phyloP scores from a whole-genome alignment of 2,797 vertebrate species.

The Ibycter americanus region DNA sequence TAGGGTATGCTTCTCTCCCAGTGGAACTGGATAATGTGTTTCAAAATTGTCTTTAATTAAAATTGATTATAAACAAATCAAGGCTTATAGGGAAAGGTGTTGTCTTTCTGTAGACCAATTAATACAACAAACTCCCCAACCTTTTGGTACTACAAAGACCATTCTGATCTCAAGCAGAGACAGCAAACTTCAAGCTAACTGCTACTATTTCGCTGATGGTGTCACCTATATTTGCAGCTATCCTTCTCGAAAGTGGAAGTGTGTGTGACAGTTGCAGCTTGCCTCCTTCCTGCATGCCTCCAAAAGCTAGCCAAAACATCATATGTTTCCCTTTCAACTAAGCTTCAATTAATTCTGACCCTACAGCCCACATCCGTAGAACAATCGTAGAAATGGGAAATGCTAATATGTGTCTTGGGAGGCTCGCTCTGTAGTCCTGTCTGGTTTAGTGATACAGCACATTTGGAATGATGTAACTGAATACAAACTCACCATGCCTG shows the following conservation, averaged over 20 bases:
- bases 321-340: constrained; percentile 8
- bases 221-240: neutral
- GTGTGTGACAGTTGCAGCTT: neutral
- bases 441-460: neutral
- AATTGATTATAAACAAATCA: neutral
- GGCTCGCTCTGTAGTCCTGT: neutral
- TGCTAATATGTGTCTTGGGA: neutral
- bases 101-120: neutral
- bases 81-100: neutral
- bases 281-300: neutral
- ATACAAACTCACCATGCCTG: neutral
- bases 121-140: neutral
- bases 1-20: neutral
- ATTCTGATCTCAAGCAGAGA: neutral
- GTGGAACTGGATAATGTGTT: constrained; percentile 28
- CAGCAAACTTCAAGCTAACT: neutral
- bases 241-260: neutral
- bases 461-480: neutral
- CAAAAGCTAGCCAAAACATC: neutral
- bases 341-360: neutral
- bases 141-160: neutral
- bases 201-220: neutral
- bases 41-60: constrained; percentile 41
- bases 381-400: neutral
- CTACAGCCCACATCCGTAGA: neutral